Evolutionary conservation across 2,888 invertebrate genomes (phyloP), one percentile per base, ranked within the genome.

Genomic region (Ophion ventricosus): DNA sequence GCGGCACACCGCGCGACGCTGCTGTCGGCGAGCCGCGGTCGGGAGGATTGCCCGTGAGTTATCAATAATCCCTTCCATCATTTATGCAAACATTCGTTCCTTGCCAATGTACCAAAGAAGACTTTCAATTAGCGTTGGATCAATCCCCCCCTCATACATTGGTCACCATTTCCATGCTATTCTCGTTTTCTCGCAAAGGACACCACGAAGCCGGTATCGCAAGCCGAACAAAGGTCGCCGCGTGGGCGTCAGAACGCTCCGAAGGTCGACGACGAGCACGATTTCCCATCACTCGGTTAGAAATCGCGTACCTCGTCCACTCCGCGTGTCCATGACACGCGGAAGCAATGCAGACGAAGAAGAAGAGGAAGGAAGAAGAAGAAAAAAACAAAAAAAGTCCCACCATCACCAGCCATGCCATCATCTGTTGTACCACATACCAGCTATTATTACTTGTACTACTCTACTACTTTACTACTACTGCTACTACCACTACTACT

Each of bases 201-300:
- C 57, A 73, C 74, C 17, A 70, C 79, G 40, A 84, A 83, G 74
- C 81, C 92, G 92, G 78, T 88, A 74, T 77, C 88, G 20, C 89
- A 89, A 67, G 79, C 87, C 23, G 93, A 93, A 84, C 93, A 93
- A 77, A 92, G 91, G 87, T 92, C 93, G 63, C 93, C 93, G 20
- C 92, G 93, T 73, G 92, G 92, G 81, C 93, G 93, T 88, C 93
- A 93, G 82, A 93, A 94, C 84, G 96, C 96, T 88, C 98, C 98
- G 25, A 98, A 98, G 94, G 98, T 99, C 88, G 98, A 98, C 93
- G 98, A 98, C 94, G 98, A 98, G 95, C 97, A 97, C 94, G 98
- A 98, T 94, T 98, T 99, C 94, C 98, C 98, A 90, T 97, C 98
- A 93, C 96, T 98, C 93, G 97, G 97, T 94, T 97, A 97, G 63